These are phyloP conservation scores for Phragmatobia fuliginosa DNA, from an alignment of 2,888 invertebrate genomes.

Conservation along the genomic window DNA sequence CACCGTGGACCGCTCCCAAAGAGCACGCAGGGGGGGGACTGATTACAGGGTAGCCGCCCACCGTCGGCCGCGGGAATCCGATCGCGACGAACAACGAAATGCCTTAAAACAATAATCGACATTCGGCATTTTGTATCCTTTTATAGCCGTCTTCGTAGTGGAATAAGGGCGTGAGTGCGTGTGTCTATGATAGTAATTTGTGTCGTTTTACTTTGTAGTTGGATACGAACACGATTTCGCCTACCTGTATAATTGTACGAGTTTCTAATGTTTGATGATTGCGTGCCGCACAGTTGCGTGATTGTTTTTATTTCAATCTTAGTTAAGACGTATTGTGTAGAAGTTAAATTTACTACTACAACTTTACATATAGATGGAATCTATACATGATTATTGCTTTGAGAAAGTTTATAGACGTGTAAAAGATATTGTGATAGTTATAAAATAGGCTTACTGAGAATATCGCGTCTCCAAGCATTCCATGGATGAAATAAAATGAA, in stretches of 20 bases:
- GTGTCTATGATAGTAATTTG: slow-evolving; percentile 46
- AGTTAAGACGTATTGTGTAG: slow-evolving; percentile 32
- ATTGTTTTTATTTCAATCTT: slow-evolving; percentile 54
- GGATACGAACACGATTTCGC: slow-evolving; percentile 65
- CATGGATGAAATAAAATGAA: slow-evolving; percentile 30
- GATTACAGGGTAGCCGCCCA: slow-evolving; percentile 85
- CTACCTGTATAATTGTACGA: slow-evolving; percentile 65
- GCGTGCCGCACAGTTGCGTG: slow-evolving; percentile 64
- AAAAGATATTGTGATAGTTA: slow-evolving; percentile 8
- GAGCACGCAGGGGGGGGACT: slow-evolving; percentile 58
- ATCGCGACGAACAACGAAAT: slow-evolving; percentile 60
- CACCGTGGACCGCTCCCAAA: slow-evolving; percentile 70
- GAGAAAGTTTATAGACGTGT: slow-evolving; percentile 17
- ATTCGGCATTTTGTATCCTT: slow-evolving; percentile 42
- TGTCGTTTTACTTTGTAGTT: slow-evolving; percentile 51
- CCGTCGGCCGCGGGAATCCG: slow-evolving; percentile 62
- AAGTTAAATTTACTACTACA: neutral
- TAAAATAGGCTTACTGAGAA: neutral
- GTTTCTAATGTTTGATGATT: slow-evolving; percentile 61
- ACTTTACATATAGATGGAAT: neutral
- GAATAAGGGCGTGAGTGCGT: slow-evolving; percentile 41
- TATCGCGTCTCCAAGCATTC: slow-evolving; percentile 17
- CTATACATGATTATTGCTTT: slow-evolving; percentile 7
- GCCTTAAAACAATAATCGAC: slow-evolving; percentile 64
- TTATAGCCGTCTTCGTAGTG: slow-evolving; percentile 27